Conservation (phyloP, 2,797 vertebrate species). For the Poeciliopsis infans region DNA sequence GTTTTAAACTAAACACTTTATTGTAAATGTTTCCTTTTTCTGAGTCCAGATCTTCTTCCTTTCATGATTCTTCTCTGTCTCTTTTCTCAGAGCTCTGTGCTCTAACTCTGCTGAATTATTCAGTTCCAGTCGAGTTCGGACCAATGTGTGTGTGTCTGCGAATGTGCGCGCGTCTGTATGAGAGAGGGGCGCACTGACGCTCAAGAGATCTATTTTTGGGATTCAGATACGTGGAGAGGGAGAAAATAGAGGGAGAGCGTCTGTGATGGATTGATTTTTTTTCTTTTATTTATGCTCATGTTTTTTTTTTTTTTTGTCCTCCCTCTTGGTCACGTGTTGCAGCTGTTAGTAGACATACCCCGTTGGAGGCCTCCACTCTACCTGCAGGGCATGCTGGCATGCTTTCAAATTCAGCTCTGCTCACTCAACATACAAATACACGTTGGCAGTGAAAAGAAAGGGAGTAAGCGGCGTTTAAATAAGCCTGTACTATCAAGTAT, state of each 20-base stretch:
- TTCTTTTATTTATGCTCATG: slow-evolving; percentile 20
- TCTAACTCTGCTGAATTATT: slow-evolving; percentile 69
- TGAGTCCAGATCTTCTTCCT: not conserved
- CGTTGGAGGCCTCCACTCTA: slow-evolving; percentile 50
- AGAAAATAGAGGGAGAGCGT: slow-evolving; percentile 48
- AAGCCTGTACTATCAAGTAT: slow-evolving; percentile 20
- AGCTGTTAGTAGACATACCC: slow-evolving; percentile 63
- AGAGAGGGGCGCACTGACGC: slow-evolving; percentile 51
- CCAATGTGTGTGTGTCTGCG: slow-evolving; percentile 14
- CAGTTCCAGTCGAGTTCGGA: slow-evolving; percentile 55
- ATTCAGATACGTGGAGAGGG: slow-evolving; percentile 56
- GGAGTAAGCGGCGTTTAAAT: slow-evolving; percentile 27
- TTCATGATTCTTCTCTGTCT: slow-evolving; percentile 27
- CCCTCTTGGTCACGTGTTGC: slow-evolving; percentile 56
- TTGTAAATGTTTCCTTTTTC: not conserved
- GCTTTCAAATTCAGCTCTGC: slow-evolving; percentile 13
- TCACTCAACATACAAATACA: slow-evolving; percentile 13
- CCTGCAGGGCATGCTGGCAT: slow-evolving; percentile 52
- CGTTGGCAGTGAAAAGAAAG: slow-evolving; percentile 23
- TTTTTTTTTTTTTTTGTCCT: slow-evolving; percentile 37
- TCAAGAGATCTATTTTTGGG: slow-evolving; percentile 65
- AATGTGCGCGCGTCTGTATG: not conserved
- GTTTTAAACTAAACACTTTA: slow-evolving; percentile 1
- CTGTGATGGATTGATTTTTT: slow-evolving; percentile 68
- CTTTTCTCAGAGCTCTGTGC: slow-evolving; percentile 55